Evolutionary conservation across 2,888 invertebrate genomes (phyloP), one percentile per base, ranked within the genome.

Genomic region (Sesamia inferens): DNA sequence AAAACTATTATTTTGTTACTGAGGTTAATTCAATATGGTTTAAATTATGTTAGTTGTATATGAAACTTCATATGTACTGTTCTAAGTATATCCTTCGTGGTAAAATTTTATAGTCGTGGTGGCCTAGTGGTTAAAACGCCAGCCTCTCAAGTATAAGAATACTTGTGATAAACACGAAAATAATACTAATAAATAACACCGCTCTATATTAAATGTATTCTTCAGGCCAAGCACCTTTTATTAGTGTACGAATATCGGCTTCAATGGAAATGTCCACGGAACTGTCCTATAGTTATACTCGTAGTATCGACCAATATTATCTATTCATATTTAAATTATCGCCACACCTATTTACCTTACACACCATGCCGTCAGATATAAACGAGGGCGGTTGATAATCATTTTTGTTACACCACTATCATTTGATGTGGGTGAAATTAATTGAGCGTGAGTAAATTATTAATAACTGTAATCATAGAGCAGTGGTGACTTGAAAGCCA

Each of bases 211-310:
- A n/a, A n/a, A n/a, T n/a, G n/a, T 31, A 51, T 61, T 19, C 22
- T 47, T 14, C 13, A 63, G 44, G 59, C 44, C 31, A 59, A 47
- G 62, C 14, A 5, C 16, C 59, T 59, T 72, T 68, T 62, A 82
- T 66, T 57, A 31, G 24, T 63, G 39, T 39, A 42, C 54, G 51
- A 68, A 71, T 71, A 79, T 74, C 5, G 59, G 59, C 44, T 78
- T 42, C 71, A 59, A 42, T 54, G 69, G 73, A 61, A 70, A 75
- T 70, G 61, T 75, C 61, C 57, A n/a, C 22, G 13, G 22, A 73
- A 71, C 57, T 51, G 7, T 57, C 59, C 31, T 59, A 19, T 55
- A 55, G 62, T 39, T 59, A 51, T 48, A n/a, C n/a, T n/a, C n/a
- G n/a, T n/a, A 19, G 51, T 71, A 73, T 74, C 58, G 64, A 73